A percentile compares a stretch with the other conserved stretches of the same genome.
Conservation (phyloP, 2,113 vertebrate species). For the Camelus bactrianus region DNA sequence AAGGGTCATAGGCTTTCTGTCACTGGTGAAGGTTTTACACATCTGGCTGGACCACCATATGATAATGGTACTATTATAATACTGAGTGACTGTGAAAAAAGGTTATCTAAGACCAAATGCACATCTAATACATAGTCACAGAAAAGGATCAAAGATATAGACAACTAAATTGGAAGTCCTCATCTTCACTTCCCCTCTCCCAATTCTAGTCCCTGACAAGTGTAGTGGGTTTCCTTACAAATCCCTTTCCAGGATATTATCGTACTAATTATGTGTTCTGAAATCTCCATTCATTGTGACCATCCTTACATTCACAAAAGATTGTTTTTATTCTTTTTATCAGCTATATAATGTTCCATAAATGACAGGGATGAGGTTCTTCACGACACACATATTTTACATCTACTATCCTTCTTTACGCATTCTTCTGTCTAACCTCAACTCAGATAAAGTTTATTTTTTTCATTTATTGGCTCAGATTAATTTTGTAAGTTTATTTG, state of each 20-base stretch:
- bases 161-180: background rate
- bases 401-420: background rate
- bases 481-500: background rate
- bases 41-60: too few relatives aligned
- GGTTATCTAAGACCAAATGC: background rate
- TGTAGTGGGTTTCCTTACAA: background rate
- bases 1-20: background rate
- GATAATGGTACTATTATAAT: background rate
- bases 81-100: background rate
- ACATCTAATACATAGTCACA: background rate
- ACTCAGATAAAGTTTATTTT: background rate
- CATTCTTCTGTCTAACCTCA: background rate
- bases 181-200: background rate
- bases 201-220: background rate
- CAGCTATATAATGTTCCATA: background rate
- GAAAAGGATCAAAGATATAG: background rate
- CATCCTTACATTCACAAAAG: background rate
- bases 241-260: background rate
- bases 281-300: background rate
- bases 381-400: background rate
- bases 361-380: background rate
- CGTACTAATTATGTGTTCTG: background rate
- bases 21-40: background rate
- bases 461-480: background rate
- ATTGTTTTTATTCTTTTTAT: background rate